Conservation (phyloP, 2,888 invertebrate species). For the Parnassius glacialis region DNA sequence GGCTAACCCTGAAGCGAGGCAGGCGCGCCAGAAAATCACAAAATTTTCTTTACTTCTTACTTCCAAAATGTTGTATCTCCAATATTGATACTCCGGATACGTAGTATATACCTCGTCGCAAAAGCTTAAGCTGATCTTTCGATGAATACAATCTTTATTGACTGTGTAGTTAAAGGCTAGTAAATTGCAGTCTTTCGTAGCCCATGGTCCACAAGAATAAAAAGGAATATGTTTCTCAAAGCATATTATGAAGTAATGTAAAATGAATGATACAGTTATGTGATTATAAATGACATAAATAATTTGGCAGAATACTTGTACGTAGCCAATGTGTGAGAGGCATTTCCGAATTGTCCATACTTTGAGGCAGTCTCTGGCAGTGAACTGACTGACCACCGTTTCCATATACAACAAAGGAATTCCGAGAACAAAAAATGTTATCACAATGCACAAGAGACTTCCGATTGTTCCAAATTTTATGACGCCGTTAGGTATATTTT, state of each 20-base stretch:
- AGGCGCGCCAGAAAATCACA: slow-evolving; percentile 57
- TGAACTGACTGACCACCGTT: slow-evolving; percentile 61
- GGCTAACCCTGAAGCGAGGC: slow-evolving; percentile 53
- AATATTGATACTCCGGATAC: slow-evolving; percentile 66
- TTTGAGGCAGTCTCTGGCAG: slow-evolving; percentile 58
- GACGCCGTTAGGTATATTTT: slow-evolving; percentile 44
- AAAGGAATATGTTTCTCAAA: slow-evolving; percentile 64
- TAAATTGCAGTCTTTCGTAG: slow-evolving; percentile 48
- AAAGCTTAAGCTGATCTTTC: slow-evolving; percentile 35
- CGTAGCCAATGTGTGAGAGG: slow-evolving; percentile 59
- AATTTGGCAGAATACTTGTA: slow-evolving; percentile 54
- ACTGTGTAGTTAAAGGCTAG: slow-evolving; percentile 53
- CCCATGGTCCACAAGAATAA: slow-evolving; percentile 56
- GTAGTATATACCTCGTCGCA: slow-evolving; percentile 49
- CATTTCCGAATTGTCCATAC: slow-evolving; percentile 59
- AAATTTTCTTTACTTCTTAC: slow-evolving; percentile 24
- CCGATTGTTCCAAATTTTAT: slow-evolving; percentile 49
- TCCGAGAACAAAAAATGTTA: slow-evolving; percentile 48
- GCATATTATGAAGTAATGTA: slow-evolving; percentile 66
- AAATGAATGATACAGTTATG: slow-evolving; percentile 44
- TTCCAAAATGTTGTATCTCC: slow-evolving; percentile 45
- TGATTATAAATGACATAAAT: slow-evolving; percentile 49
- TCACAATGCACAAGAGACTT: slow-evolving; percentile 39
- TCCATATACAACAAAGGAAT: slow-evolving; percentile 69
- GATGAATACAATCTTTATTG: slow-evolving; percentile 55